Evolutionary conservation across 2,888 invertebrate species (phyloP).

Genomic region (Meiosimyza decipiens): DNA sequence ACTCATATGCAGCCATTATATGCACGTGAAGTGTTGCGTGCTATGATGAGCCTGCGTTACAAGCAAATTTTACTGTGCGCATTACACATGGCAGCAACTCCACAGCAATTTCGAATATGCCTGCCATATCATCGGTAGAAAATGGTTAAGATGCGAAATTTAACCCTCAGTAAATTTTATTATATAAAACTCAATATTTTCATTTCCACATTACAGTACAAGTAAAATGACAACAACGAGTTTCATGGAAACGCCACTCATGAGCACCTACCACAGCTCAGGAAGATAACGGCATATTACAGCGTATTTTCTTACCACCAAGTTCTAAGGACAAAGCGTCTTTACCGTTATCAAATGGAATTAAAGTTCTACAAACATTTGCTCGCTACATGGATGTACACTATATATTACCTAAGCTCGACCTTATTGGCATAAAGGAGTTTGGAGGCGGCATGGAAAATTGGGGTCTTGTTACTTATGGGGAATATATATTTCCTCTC

Average conservation of each 20-base stretch:
- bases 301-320: conserved; percentile 46
- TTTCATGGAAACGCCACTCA: conserved; percentile 70
- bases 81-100: conserved; percentile 68
- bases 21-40: conserved; percentile 76
- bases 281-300: conserved; percentile 49
- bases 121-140: neutral
- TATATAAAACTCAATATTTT: conserved; percentile 10
- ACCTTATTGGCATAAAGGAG: conserved; percentile 85
- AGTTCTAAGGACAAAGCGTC: conserved; percentile 22
- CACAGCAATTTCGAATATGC: conserved; percentile 54
- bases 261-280: conserved; percentile 75
- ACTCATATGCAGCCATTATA: conserved; percentile 74
- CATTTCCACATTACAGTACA: neutral
- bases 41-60: conserved; percentile 76
- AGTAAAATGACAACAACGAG: conserved; percentile 47
- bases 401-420: conserved; percentile 78
- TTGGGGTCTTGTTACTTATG: conserved; percentile 84
- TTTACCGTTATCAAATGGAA: conserved; percentile 38
- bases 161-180: neutral
- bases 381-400: conserved; percentile 77
- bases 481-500: conserved; percentile 49
- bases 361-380: conserved; percentile 35
- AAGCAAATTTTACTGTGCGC: conserved; percentile 73
- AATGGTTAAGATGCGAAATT: too few relatives aligned
- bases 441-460: conserved; percentile 88